phyloP scores from a whole-genome alignment of 2,888 invertebrate genomes.

The Caenorhabditis sp. region DNA sequence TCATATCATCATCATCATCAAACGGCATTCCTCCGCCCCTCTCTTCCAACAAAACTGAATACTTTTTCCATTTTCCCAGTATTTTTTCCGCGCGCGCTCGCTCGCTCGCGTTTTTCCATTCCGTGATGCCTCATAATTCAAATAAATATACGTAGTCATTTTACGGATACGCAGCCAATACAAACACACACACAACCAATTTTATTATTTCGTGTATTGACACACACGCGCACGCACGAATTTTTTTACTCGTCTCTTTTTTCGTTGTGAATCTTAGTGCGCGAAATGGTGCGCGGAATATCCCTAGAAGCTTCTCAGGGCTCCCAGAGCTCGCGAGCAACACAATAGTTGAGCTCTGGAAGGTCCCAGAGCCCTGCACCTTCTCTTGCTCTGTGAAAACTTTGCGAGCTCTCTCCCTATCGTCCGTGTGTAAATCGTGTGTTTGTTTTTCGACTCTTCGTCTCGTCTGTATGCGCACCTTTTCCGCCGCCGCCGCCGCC shows the following conservation, averaged over 20 bases:
- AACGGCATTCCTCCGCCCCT: not conserved
- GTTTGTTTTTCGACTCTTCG: not conserved
- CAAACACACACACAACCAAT: not conserved
- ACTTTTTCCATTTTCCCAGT: constrained; percentile 17
- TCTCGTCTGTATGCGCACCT: not conserved
- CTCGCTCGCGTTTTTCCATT: constrained; percentile 18
- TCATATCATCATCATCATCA: no score
- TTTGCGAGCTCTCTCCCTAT: no score
- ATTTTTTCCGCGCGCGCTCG: constrained; percentile 19
- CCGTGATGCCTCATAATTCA: not conserved
- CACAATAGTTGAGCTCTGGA: no score
- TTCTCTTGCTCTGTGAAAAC: no score
- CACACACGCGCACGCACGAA: not conserved
- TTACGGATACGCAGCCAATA: constrained; percentile 1
- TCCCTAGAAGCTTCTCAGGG: no score
- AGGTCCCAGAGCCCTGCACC: no score
- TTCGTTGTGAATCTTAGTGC: no score
- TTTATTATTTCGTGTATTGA: constrained; percentile 1
- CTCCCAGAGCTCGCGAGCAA: no score
- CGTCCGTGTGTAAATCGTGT: not conserved
- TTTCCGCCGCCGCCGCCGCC: not conserved
- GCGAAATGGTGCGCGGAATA: no score
- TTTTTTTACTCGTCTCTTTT: not conserved
- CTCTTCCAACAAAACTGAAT: not conserved
- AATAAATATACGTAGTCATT: constrained; percentile 1